Conservation (phyloP, 1,140 invertebrate species). For the Ectropis grisescens region DNA sequence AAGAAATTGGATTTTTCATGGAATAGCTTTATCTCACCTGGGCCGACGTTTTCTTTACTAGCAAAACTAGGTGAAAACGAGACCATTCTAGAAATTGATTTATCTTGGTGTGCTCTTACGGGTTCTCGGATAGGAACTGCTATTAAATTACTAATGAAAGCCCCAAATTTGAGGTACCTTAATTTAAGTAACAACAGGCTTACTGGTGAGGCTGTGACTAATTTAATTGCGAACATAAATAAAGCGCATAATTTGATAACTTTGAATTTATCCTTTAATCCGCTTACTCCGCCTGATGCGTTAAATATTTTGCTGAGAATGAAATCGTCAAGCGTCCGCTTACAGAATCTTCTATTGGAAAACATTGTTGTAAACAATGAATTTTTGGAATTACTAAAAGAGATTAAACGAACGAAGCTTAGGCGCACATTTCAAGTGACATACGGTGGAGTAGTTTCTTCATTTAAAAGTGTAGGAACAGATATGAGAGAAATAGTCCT, state of each 20-base stretch:
- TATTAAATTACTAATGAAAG: slow-evolving; percentile 24
- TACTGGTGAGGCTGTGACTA: slow-evolving; percentile 22
- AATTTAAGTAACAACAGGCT: slow-evolving; percentile 42
- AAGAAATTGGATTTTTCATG: slow-evolving; percentile 60
- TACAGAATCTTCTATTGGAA: slow-evolving; percentile 35
- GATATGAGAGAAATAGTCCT: slow-evolving; percentile 37
- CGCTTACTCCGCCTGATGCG: slow-evolving; percentile 46
- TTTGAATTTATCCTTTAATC: slow-evolving; percentile 60
- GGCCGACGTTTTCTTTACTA: slow-evolving; percentile 19
- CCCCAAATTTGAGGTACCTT: slow-evolving; percentile 25
- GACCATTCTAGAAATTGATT: slow-evolving; percentile 30
- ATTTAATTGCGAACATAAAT: slow-evolving; percentile 15
- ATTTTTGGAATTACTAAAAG: slow-evolving; percentile 21
- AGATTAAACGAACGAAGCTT: slow-evolving; percentile 20
- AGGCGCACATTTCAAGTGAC: slow-evolving; percentile 26
- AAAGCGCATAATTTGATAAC: slow-evolving; percentile 41
- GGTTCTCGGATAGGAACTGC: slow-evolving; percentile 21
- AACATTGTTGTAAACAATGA: slow-evolving; percentile 26
- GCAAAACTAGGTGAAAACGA: slow-evolving; percentile 21
- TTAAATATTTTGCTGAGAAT: slow-evolving; percentile 27
- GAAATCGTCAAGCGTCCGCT: slow-evolving; percentile 23
- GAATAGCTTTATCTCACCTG: slow-evolving; percentile 48
- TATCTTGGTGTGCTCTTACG: slow-evolving; percentile 40
- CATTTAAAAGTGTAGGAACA: slow-evolving; percentile 13
- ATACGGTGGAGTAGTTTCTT: slow-evolving; percentile 25